phyloP scores from a whole-genome alignment of 1,140 invertebrate species.

The Paracyclopina nana region DNA sequence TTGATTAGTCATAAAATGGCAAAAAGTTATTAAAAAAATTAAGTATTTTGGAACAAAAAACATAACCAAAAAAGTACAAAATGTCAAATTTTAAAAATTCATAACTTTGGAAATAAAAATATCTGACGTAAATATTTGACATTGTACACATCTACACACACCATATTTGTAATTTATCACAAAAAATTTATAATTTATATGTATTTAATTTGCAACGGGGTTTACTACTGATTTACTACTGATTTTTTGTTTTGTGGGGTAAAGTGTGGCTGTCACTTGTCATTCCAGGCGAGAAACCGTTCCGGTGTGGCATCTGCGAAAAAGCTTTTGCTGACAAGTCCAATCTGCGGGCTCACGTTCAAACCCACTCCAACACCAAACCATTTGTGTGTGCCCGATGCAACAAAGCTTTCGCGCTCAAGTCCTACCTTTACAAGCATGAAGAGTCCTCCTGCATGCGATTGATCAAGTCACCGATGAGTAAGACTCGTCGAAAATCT shows the following conservation, averaged over 20 bases:
- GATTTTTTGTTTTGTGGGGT: no score
- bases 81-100: no score
- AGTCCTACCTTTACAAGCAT: slow-evolving; percentile 87
- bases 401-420: slow-evolving; percentile 76
- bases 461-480: no score
- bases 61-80: no score
- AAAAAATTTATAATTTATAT: background rate
- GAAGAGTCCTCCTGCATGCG: slow-evolving; percentile 42
- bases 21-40: background rate
- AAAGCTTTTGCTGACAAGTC: slow-evolving; percentile 89
- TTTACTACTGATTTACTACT: no score
- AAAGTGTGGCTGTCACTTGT: slow-evolving; percentile 9
- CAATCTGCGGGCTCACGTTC: slow-evolving; percentile 77
- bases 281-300: slow-evolving; percentile 67
- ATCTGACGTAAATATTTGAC: no score
- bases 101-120: no score
- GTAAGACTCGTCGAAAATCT: no score
- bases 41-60: no score
- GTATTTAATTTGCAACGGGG: no score
- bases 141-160: no score
- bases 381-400: slow-evolving; percentile 65
- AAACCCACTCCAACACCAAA: slow-evolving; percentile 68
- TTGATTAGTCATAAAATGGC: background rate
- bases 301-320: slow-evolving; percentile 64
- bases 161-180: background rate